These are phyloP conservation scores for Oreochromis grahami DNA, from an alignment of 2,797 vertebrate genomes.

Conservation along the genomic window DNA sequence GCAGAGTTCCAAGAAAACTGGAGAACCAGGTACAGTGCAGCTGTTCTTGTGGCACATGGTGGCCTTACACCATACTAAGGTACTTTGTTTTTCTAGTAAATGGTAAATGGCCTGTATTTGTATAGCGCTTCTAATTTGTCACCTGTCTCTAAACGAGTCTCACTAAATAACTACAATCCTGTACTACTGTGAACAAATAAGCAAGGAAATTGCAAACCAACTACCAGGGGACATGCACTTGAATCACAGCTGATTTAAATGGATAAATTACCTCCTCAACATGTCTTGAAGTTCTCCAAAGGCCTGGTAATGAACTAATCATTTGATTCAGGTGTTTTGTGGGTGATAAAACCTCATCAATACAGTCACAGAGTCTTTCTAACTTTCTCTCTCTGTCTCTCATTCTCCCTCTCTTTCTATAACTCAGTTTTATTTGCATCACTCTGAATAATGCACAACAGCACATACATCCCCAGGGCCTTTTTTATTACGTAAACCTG, in stretches of 20 bases:
- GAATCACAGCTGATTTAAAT: too few species aligned
- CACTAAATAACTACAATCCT: background rate
- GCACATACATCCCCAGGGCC: constrained; percentile 51
- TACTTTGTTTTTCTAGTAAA: background rate
- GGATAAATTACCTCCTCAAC: too few species aligned
- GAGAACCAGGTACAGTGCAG: background rate
- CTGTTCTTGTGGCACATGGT: background rate
- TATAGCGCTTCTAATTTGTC: background rate
- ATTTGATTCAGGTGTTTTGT: too few species aligned
- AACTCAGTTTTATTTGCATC: constrained; percentile 67
- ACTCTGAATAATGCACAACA: constrained; percentile 69
- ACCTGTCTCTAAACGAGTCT: background rate
- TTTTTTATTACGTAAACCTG: constrained; percentile 72
- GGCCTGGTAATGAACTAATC: too few species aligned
- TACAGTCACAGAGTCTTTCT: constrained; percentile 20
- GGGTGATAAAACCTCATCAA: constrained; percentile 55
- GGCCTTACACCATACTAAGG: background rate
- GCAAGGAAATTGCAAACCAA: background rate
- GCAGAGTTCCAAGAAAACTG: background rate
- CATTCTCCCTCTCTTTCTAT: constrained; percentile 32
- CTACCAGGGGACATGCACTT: background rate
- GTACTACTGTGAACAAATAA: background rate
- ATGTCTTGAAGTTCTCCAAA: too few species aligned
- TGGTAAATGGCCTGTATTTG: too few species aligned
- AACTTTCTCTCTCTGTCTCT: constrained; percentile 29